Conservation (phyloP, 2,888 invertebrate species). For the Seladonia tumulorum region DNA sequence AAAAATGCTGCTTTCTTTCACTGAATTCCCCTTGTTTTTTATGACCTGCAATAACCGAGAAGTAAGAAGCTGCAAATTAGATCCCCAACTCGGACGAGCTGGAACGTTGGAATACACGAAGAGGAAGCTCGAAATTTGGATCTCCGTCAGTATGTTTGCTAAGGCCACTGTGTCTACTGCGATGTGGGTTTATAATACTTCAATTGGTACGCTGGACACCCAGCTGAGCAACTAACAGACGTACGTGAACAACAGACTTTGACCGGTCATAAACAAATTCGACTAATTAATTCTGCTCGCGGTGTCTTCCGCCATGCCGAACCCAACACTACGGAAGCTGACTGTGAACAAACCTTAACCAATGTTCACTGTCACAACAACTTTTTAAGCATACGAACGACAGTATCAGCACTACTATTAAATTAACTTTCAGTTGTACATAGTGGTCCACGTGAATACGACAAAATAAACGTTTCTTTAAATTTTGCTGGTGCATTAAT, state of each 20-base stretch:
- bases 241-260: background rate
- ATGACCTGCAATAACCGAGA: background rate
- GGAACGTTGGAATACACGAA: background rate
- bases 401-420: no score
- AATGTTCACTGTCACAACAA: background rate
- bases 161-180: background rate
- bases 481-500: no score
- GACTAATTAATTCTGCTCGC: background rate
- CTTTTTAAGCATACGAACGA: background rate
- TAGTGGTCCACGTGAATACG: no score
- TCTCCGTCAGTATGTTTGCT: background rate
- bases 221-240: background rate
- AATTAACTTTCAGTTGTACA: no score
- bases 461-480: no score
- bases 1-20: background rate
- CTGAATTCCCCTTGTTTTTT: background rate
- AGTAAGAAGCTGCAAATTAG: background rate
- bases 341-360: background rate
- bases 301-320: background rate
- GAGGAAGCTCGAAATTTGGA: background rate
- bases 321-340: background rate
- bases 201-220: background rate
- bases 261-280: background rate
- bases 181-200: background rate
- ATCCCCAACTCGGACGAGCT: background rate